Conservation (phyloP, 2,797 vertebrate genomes). For the Ctenopoma kingsleyae region DNA sequence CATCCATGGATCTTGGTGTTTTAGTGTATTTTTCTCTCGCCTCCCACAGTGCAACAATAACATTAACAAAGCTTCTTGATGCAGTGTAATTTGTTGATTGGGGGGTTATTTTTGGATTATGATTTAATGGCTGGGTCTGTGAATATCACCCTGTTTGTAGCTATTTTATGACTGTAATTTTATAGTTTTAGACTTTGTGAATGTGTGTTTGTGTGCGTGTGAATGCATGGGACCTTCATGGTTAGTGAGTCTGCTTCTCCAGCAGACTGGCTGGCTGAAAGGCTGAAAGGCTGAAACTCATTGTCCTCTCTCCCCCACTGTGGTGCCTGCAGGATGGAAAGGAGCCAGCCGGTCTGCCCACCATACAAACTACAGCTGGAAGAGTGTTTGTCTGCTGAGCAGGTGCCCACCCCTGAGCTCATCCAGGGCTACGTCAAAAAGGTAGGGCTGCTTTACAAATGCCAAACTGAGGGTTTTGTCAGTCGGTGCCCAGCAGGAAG, state of each 20-base stretch:
- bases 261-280: slow-evolving; percentile 24
- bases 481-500: slow-evolving; percentile 27
- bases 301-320: slow-evolving; percentile 46
- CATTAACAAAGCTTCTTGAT: slow-evolving; percentile 55
- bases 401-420: slow-evolving; percentile 89
- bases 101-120: slow-evolving; percentile 41
- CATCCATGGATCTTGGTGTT: slow-evolving; percentile 57
- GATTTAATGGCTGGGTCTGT: slow-evolving; percentile 20
- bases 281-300: slow-evolving; percentile 43
- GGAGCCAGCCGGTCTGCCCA: slow-evolving; percentile 83
- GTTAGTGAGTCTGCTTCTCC: slow-evolving; percentile 27
- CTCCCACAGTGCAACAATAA: slow-evolving; percentile 53
- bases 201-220: slow-evolving; percentile 41
- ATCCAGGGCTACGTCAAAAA: slow-evolving; percentile 95
- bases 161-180: slow-evolving; percentile 38
- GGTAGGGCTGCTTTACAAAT: slow-evolving; percentile 81
- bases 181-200: slow-evolving; percentile 19
- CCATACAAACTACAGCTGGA: slow-evolving; percentile 91
- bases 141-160: slow-evolving; percentile 18
- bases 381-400: slow-evolving; percentile 88
- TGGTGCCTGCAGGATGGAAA: slow-evolving; percentile 85
- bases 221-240: slow-evolving; percentile 11
- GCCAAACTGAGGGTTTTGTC: slow-evolving; percentile 31
- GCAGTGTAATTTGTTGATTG: slow-evolving; percentile 53
- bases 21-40: slow-evolving; percentile 46